Evolutionary conservation across 2,797 vertebrate genomes (phyloP), one percentile per base, ranked within the genome.

Genomic region (Pelochelys cantorii): DNA sequence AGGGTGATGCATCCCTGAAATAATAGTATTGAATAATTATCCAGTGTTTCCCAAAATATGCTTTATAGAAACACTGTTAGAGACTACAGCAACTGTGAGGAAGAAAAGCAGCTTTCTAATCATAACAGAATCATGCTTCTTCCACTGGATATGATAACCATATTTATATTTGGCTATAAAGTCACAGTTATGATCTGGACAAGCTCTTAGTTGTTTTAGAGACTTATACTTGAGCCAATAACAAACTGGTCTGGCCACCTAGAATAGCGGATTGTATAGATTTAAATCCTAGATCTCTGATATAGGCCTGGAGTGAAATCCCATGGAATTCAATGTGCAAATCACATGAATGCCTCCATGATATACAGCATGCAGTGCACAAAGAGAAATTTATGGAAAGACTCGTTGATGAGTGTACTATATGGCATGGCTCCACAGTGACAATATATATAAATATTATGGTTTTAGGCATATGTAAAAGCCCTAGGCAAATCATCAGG

Each of bases 401-500:
- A 88, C 20, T 29, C n/a, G 18, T 2, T 3, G n/a, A n/a, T 83
- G 59, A 54, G 42, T 84, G 52, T 37, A 71, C 86, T 88, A 59
- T 79, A n/a, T 80, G 65, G 48, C 48, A 55, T 34, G 65, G n/a
- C 74, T 48, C 84, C 84, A 5, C 60, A 68, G 31, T 89, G 85
- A 84, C 62, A 80, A 31, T 68, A 68, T 79, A 79, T 48, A 20
- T 92, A 55, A 93, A 93, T 88, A 92, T 89, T 86, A 93, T 93
- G 93, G 81, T 95, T 94, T 90, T 56, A 86, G 79, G 84, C 81
- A 94, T 77, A 65, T 88, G 86, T 93, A 94, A 93, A 93, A 95
- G 81, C 88, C 62, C 14, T 2, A 86, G 94, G 93, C 93, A 93
- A 0, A 87, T 85, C 88, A 93, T 92, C 93, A 95, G 89, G 89